phyloP scores from a whole-genome alignment of 2,888 invertebrate genomes.

The Torymus aiolomorphi region DNA sequence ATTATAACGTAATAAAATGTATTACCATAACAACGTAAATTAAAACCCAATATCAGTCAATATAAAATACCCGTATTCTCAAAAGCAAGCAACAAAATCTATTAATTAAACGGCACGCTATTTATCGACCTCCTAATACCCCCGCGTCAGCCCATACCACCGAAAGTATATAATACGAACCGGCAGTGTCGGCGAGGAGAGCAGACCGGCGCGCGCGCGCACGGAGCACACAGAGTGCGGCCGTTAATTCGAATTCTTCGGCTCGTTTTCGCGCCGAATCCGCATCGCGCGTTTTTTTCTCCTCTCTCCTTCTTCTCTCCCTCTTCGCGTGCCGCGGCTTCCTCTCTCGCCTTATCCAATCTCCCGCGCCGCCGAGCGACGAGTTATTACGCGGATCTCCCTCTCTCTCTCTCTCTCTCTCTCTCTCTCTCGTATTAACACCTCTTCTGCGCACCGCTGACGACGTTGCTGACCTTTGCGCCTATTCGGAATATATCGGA shows the following conservation, averaged over 20 bases:
- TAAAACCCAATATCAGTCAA: no score
- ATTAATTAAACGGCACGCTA: no score
- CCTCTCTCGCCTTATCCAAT: background rate
- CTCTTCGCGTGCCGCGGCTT: slow-evolving; percentile 3
- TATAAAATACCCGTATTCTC: no score
- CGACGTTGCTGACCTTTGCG: no score
- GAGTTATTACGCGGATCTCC: slow-evolving; percentile 31
- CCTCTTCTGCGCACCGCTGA: background rate
- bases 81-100: no score
- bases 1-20: no score
- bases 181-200: background rate
- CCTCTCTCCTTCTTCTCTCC: background rate
- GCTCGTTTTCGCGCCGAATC: slow-evolving; percentile 46
- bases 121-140: no score
- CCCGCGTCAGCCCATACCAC: no score
- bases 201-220: slow-evolving; percentile 14
- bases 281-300: slow-evolving; percentile 16
- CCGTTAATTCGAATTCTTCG: slow-evolving; percentile 55
- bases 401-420: background rate
- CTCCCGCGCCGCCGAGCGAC: background rate
- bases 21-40: no score
- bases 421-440: slow-evolving; percentile 9
- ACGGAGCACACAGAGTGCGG: slow-evolving; percentile 8
- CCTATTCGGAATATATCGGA: no score
- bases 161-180: background rate